Evolutionary conservation across 30 jellyfish, hydroid and myxozoan genomes (phyloP), one percentile per base, ranked within the genome.

Genomic region (Euphysa ruthae): DNA sequence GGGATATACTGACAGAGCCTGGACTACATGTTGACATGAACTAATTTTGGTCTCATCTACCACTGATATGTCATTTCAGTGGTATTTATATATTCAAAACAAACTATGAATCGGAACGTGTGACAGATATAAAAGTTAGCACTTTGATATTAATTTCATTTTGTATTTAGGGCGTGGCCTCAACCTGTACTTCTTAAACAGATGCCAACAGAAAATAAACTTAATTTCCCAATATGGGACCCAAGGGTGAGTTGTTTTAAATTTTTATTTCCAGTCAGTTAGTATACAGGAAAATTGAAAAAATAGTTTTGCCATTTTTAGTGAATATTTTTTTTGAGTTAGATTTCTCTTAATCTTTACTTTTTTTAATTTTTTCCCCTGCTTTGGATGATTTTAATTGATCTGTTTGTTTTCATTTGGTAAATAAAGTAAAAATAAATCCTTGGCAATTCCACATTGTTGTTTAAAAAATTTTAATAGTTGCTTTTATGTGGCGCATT

Each of bases 181-280:
- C 96, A 78, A 42, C 95, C 95, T 18, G 99, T 92, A 19, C 87
- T 77, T 7, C 79, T 82, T 61, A 92, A 92, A 51, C 93, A 77
- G 55, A 77, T 83, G 50, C 93, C 94, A 15, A 69, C 93, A 29
- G 94, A 84, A 31, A 82, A 92, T 61, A 70, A 60, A 28, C 81
- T 82, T 22, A 73, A 75, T 62, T 82, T 83, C 31, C 81, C 96
- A 1, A 91, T 82, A 27, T 92, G 99, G 99, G 93, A 92, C 54
- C 99, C 95, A 70, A 63, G 93, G 84, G 99, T 92, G 69, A 26
- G 73, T 42, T 43, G 8, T 46, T 5, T 46, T 46, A n/a, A n/a
- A n/a, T n/a, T n/a, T 2, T 8, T 2, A 46, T 4, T 46, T 10
- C 6, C 23, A 2, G 4, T 2, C 60, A 46, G 10, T 3, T 46